A percentile compares a stretch with the other conserved stretches of the same genome.
Conservation (phyloP, 2,113 vertebrate species). For the Gymnorhina tibicen region DNA sequence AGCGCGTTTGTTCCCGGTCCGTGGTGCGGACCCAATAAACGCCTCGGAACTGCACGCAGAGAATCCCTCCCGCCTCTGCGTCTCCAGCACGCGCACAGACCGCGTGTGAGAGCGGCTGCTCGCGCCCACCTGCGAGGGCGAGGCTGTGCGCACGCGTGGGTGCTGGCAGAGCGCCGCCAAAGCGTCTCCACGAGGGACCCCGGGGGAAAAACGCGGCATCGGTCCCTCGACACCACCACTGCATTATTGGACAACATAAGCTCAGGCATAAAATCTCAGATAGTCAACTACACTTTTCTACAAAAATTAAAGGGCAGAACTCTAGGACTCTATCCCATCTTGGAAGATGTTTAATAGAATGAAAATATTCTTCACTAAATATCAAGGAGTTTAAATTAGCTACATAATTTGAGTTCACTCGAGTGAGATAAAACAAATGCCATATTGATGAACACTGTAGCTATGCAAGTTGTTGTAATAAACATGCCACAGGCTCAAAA, state of each 20-base stretch:
- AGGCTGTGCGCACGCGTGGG: too few species aligned
- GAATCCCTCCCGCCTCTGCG: too few species aligned
- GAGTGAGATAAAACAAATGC: not conserved
- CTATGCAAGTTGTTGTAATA: not conserved
- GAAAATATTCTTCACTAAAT: not conserved
- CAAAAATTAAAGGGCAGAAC: not conserved
- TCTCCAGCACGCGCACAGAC: too few species aligned
- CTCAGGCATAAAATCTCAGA: not conserved
- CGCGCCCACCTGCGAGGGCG: too few species aligned
- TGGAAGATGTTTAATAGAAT: not conserved
- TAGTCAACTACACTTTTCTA: not conserved
- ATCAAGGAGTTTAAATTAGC: not conserved
- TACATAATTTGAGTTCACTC: not conserved
- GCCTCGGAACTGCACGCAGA: too few species aligned
- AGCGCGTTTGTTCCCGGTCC: too few species aligned
- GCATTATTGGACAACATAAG: not conserved
- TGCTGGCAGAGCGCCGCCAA: too few species aligned
- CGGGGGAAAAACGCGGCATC: too few species aligned
- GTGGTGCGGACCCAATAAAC: too few species aligned
- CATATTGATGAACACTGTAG: not conserved
- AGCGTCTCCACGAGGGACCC: too few species aligned
- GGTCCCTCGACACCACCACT: too few species aligned
- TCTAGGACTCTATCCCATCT: not conserved
- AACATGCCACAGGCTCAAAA: not conserved
- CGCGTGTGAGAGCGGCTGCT: too few species aligned